A percentile compares a stretch with the other conserved stretches of the same genome.
These are phyloP conservation scores for Hoplostethus mediterraneus DNA, from an alignment of 2,797 vertebrate species.

Conservation along the genomic window DNA sequence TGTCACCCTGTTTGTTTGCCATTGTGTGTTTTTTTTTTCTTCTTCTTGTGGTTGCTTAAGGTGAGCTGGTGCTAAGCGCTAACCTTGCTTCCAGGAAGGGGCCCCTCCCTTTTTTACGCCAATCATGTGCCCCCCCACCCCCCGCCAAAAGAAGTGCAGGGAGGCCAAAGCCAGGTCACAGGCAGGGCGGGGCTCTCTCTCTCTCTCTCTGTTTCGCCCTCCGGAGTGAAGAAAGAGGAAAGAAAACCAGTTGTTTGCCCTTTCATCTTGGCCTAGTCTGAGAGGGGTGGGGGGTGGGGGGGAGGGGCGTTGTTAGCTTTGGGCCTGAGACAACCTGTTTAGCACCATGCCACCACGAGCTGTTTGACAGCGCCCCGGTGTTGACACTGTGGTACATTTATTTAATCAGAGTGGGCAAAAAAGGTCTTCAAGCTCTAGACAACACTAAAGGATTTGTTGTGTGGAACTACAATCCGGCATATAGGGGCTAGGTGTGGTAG, in stretches of 20 bases:
- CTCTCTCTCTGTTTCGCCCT: conserved; percentile 19
- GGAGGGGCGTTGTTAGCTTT: conserved; percentile 9
- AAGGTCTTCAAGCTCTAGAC: too few species aligned
- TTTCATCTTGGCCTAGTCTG: conserved; percentile 61
- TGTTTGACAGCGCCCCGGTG: conserved; percentile 16
- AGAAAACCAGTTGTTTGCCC: conserved; percentile 63
- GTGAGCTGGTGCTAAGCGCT: conserved; percentile 24
- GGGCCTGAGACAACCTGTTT: conserved; percentile 47
- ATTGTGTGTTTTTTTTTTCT: conserved; percentile 12
- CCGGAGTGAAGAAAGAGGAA: conserved; percentile 57
- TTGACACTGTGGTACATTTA: conserved; percentile 16
- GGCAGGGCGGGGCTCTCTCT: conserved; percentile 72
- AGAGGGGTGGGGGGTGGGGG: too few species aligned
- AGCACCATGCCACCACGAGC: conserved; percentile 23
- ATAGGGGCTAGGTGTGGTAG: too few species aligned
- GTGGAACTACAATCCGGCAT: too few species aligned
- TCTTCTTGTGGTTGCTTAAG: not conserved
- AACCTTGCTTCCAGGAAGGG: conserved; percentile 71
- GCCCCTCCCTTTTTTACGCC: conserved; percentile 67
- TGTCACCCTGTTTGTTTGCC: conserved; percentile 68
- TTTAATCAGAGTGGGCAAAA: conserved; percentile 18
- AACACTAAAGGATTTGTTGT: too few species aligned
- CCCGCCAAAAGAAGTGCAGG: conserved; percentile 45
- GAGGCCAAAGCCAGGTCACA: conserved; percentile 80
- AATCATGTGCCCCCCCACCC: conserved; percentile 51